Evolutionary conservation across 2,113 vertebrate genomes (phyloP).

Genomic region (Cyanocitta stelleri): DNA sequence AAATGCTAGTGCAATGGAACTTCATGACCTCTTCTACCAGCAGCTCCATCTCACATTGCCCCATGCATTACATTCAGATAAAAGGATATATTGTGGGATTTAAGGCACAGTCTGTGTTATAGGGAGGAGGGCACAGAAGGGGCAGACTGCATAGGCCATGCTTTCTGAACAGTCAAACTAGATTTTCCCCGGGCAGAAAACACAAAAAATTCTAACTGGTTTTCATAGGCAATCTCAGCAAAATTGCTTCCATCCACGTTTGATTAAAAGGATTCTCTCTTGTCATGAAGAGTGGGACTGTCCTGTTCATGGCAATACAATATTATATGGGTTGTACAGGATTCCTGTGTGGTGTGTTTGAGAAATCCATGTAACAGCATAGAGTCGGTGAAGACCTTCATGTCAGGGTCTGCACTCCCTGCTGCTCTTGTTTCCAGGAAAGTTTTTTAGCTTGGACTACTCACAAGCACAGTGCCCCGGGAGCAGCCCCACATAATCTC

Average conservation of each 20-base stretch:
- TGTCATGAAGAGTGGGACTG: background rate
- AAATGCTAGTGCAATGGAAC: background rate
- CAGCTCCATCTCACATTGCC: background rate
- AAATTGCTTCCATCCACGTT: background rate
- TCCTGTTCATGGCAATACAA: background rate
- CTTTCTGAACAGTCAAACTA: background rate
- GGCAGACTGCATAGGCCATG: background rate
- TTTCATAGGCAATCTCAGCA: background rate
- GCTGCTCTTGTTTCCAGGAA: background rate
- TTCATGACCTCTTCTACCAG: conserved; percentile 21
- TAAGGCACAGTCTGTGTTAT: background rate
- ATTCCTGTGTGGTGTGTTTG: background rate
- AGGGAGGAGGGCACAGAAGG: background rate
- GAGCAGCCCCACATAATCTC: background rate
- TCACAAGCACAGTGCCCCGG: fast-evolving
- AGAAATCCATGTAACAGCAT: background rate
- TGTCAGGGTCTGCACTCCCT: background rate
- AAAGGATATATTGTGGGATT: conserved; percentile 24
- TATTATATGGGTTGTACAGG: background rate
- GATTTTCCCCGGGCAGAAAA: background rate
- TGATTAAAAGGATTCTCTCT: background rate
- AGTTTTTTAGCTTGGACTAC: background rate
- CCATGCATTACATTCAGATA: background rate
- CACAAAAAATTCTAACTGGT: background rate
- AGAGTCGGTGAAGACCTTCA: background rate